These are phyloP conservation scores for Emys orbicularis DNA, from an alignment of 2,797 vertebrate genomes.

Conservation along the genomic window DNA sequence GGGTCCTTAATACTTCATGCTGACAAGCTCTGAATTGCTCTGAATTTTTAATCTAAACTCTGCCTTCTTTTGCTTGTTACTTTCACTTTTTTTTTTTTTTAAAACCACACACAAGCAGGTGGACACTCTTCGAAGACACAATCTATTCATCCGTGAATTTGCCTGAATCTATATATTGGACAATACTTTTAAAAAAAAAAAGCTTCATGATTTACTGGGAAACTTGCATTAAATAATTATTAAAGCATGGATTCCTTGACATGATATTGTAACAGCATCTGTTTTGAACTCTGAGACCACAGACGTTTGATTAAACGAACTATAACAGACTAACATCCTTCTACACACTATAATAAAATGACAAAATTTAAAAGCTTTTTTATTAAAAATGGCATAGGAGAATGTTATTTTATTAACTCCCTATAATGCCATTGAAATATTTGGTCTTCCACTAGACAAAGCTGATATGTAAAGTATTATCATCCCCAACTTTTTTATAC, in stretches of 20 bases:
- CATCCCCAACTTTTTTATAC: background rate
- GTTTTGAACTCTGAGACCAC: background rate
- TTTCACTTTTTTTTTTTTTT: background rate
- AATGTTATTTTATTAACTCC: background rate
- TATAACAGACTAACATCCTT: background rate
- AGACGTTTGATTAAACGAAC: background rate
- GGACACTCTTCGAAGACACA: background rate
- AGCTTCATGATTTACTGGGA: background rate
- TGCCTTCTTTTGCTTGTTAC: background rate
- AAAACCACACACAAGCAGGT: background rate
- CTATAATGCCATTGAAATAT: background rate
- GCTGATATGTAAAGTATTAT: background rate
- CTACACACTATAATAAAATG: background rate
- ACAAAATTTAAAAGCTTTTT: background rate
- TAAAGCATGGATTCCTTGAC: background rate
- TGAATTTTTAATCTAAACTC: background rate
- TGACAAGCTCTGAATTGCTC: background rate
- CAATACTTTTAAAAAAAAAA: background rate
- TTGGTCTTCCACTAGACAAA: background rate
- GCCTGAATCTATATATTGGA: background rate
- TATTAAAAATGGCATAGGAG: background rate
- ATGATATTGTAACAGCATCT: background rate
- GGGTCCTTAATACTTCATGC: background rate
- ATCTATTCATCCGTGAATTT: background rate
- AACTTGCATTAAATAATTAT: background rate